Conservation (phyloP, 2,113 vertebrate genomes). For the Microtus montanus region DNA sequence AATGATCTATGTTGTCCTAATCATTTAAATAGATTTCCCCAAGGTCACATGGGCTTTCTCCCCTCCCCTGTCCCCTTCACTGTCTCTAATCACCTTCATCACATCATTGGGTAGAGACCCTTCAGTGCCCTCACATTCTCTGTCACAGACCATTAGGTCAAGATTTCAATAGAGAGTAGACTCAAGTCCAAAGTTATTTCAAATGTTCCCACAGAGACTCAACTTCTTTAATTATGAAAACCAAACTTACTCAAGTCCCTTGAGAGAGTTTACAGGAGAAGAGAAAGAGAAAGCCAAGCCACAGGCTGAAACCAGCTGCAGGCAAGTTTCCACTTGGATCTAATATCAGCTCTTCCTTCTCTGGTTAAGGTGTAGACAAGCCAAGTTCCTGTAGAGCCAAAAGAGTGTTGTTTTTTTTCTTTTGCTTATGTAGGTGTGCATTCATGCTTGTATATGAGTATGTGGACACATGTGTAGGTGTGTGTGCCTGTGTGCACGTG, state of each 20-base stretch:
- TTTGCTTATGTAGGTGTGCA: background rate
- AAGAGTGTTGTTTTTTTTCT: background rate
- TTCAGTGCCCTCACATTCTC: background rate
- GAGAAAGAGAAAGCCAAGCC: background rate
- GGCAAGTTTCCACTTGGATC: conserved; percentile 45
- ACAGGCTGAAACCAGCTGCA: background rate
- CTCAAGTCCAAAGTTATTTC: conserved; percentile 50
- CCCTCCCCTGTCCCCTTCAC: no score
- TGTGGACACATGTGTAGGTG: background rate
- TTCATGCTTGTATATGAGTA: background rate
- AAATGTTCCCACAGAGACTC: conserved; percentile 47
- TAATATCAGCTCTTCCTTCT: conserved; percentile 15
- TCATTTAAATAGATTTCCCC: conserved; percentile 19
- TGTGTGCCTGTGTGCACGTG: background rate
- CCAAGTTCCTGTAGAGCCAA: background rate
- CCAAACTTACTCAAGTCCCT: conserved; percentile 34
- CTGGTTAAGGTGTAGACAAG: background rate
- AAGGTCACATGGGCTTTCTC: background rate
- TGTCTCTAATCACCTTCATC: background rate
- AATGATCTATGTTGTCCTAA: background rate
- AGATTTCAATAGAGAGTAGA: conserved; percentile 21
- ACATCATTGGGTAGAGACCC: background rate
- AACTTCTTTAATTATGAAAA: conserved; percentile 65
- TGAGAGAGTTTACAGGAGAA: conserved; percentile 42
- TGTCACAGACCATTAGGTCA: background rate